A percentile compares a stretch with the other conserved stretches of the same genome.
Conservation (phyloP, 2,888 invertebrate species). For the Proisotoma minuta region DNA sequence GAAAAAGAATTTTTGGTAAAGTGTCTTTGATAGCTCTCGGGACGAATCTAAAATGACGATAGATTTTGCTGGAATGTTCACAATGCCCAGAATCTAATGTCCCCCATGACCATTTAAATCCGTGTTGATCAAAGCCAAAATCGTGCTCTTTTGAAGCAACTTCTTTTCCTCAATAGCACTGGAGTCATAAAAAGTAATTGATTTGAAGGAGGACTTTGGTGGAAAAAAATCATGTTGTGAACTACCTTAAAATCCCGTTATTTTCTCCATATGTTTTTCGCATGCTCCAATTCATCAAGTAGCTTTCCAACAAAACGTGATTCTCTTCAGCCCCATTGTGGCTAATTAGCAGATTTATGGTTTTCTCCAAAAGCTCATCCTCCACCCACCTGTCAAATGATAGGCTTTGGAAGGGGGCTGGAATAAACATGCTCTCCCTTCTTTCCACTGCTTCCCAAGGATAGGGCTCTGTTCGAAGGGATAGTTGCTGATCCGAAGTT, state of each 20-base stretch:
- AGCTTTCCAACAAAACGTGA: neutral
- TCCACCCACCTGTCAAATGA: neutral
- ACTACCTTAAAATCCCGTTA: neutral
- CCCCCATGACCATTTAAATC: neutral
- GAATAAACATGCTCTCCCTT: neutral
- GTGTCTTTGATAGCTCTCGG: neutral
- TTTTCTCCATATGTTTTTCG: neutral
- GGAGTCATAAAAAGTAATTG: no score
- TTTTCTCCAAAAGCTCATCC: neutral
- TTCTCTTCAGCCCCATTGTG: neutral
- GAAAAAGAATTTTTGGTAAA: neutral
- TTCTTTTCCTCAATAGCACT: neutral
- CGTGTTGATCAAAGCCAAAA: neutral
- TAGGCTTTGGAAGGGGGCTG: neutral
- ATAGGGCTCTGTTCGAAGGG: neutral
- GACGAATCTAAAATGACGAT: neutral
- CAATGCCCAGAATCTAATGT: neutral
- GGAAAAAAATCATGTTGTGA: neutral
- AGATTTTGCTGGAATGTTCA: neutral
- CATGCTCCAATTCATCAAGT: neutral
- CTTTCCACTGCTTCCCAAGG: neutral
- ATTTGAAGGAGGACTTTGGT: no score
- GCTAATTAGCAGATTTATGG: neutral
- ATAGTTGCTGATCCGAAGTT: neutral
- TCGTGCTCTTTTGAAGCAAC: neutral